These are phyloP conservation scores for Zoanthus solanderi DNA, from an alignment of 92 coral and sea anemone species.

Conservation along the genomic window DNA sequence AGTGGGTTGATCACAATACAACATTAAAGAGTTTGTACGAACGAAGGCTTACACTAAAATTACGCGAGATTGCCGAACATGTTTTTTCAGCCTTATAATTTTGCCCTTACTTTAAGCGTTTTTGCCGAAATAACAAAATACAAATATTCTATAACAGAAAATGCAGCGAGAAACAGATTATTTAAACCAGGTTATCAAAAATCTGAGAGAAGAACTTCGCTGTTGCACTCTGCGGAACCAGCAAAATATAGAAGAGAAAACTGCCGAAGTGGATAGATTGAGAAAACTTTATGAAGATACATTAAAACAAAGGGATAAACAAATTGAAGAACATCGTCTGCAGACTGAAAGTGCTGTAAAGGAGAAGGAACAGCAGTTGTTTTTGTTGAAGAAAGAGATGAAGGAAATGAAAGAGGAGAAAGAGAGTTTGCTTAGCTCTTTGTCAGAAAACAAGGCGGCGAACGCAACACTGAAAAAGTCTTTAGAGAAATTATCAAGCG, in stretches of 20 bases:
- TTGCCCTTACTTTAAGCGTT: no score
- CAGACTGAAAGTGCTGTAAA: background rate
- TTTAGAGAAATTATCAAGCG: background rate
- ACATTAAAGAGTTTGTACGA: no score
- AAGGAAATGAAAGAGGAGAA: slow-evolving; percentile 8
- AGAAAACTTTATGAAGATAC: slow-evolving; percentile 6
- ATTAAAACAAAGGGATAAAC: background rate
- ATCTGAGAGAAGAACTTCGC: background rate
- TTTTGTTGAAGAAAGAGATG: background rate
- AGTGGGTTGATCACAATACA: no score
- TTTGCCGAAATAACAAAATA: no score
- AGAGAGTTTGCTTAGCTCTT: background rate
- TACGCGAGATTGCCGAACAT: no score
- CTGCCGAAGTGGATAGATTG: background rate
- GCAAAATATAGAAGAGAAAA: slow-evolving; percentile 2
- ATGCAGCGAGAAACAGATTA: background rate
- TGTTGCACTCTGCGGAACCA: background rate
- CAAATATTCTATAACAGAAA: background rate
- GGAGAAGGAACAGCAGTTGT: background rate
- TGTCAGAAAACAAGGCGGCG: background rate
- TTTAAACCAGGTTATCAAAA: background rate
- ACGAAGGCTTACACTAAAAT: no score
- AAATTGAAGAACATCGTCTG: slow-evolving; percentile 1
- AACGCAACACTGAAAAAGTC: background rate
- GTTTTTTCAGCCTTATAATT: no score